Conservation (phyloP, 2,113 vertebrate genomes). For the Grammomys dolichurus region DNA sequence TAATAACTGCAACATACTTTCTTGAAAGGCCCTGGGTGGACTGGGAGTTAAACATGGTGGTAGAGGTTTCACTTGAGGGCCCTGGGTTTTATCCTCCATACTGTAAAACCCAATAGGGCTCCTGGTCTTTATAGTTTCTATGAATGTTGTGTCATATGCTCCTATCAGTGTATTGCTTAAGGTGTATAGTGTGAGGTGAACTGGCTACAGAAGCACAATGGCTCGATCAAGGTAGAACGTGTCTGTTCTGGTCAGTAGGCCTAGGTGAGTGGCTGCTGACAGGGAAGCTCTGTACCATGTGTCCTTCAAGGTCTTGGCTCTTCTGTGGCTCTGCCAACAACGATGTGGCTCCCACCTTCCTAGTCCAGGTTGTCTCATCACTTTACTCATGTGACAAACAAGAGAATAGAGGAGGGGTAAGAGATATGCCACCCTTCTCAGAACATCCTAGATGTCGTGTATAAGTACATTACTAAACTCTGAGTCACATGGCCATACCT, state of each 20-base stretch:
- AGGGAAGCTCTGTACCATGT: background rate
- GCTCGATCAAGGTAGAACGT: background rate
- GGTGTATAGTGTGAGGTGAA: background rate
- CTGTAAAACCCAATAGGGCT: background rate
- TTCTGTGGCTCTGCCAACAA: background rate
- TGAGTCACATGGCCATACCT: background rate
- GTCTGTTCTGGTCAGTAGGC: background rate
- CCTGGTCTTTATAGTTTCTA: background rate
- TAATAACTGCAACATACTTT: background rate
- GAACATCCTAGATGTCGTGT: background rate
- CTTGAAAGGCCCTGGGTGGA: background rate
- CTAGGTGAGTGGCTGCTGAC: background rate
- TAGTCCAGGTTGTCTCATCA: background rate
- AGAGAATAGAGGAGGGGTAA: background rate
- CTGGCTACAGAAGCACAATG: background rate
- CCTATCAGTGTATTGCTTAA: background rate
- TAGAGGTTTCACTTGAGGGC: background rate
- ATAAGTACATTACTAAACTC: background rate
- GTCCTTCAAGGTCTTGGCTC: background rate
- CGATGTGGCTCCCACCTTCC: background rate
- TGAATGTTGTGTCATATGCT: background rate
- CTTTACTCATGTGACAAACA: background rate
- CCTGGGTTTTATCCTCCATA: background rate
- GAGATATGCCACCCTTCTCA: background rate
- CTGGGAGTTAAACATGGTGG: background rate